Base-by-base conservation (phyloP, 2,888 invertebrate species). In the Diarsia brunnea region DNA sequence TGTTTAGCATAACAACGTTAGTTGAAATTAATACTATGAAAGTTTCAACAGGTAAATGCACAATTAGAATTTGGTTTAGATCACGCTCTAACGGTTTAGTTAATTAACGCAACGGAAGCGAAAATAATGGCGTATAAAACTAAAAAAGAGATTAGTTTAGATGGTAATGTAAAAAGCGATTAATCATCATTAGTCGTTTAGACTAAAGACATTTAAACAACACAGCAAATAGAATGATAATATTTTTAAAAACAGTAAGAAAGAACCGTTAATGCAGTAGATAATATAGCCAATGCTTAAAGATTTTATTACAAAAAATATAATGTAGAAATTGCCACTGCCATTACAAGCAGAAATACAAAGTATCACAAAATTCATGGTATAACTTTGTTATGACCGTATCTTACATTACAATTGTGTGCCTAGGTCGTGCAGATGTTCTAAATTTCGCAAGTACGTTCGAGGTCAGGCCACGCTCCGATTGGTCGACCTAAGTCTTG, bases 21-120 rank as follows among this genome's bases (percentile, higher is more conserved):
- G 61, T 84, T 84, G 86, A 81, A 80, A 87, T 82, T 82, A 80
- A 87, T 87, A 87, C 84, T 81, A 73, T 79, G 74, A 79, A 79
- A 84, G 69, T 73, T 75, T 75, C 49, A 74, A 71, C 70, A 71
- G 64, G 67, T 75, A 75, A 80, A 81, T 75, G 63, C 63, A 73
- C 70, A 81, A 72, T 77, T 73, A 69, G 78, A 73, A 75, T 79
- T 84, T 65, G 24, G 73, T 75, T 73, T 60, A 69, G 71, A 84
- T 69, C 82, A 84, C 75, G 84, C 74, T 84, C 84, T 84, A 78
- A 78, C 64, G 49, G 82, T 75, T 84, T 58, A 73, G 71, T 78
- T 84, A 84, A 81, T 78, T 84, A 81, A 81, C 65, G 68, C 70
- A 81, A 84, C 78, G 81, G 84, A 84, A 84, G 73, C 78, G 27